phyloP scores from a whole-genome alignment of 2,113 vertebrate species.

The Ageneiosus marmoratus region DNA sequence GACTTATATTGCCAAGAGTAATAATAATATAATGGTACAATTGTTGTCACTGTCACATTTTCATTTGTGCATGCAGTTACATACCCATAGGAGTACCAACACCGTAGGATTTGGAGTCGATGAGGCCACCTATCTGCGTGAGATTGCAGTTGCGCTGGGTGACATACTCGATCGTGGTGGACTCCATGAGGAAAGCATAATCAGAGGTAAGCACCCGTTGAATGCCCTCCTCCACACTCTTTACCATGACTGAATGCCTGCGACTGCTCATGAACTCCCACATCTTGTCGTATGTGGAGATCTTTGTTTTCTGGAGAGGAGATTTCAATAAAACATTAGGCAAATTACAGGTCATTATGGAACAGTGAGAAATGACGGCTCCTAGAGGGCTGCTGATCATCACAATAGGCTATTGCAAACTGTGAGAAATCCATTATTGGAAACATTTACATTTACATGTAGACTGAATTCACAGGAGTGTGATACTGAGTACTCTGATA shows the following conservation, averaged over 20 bases:
- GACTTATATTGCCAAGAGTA: not conserved
- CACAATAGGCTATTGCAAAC: slow-evolving; percentile 6
- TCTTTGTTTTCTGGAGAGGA: slow-evolving; percentile 92
- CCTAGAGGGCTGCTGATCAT: slow-evolving; percentile 10
- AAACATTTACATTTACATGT: slow-evolving; percentile 9
- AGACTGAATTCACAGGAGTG: slow-evolving; percentile 1
- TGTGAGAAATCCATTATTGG: slow-evolving; percentile 16
- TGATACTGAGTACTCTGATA: not conserved
- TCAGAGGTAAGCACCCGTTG: slow-evolving; percentile 94
- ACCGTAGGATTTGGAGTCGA: slow-evolving; percentile 95
- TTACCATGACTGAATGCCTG: slow-evolving; percentile 93
- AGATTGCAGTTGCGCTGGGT: slow-evolving; percentile 97
- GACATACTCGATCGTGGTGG: slow-evolving; percentile 95
- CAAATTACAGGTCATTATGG: slow-evolving; percentile 17
- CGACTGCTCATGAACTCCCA: slow-evolving; percentile 99
- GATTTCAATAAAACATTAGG: slow-evolving; percentile 20
- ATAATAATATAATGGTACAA: not conserved
- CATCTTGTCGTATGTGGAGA: slow-evolving; percentile 98
- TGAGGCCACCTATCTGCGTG: slow-evolving; percentile 95
- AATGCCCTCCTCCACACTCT: slow-evolving; percentile 95
- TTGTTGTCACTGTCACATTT: not conserved
- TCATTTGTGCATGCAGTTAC: slow-evolving; percentile 55
- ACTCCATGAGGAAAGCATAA: slow-evolving; percentile 98
- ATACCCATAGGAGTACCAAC: slow-evolving; percentile 97
- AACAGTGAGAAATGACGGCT: slow-evolving; percentile 7